Conservation (phyloP, 2,113 vertebrate genomes). For the Hassar affinis region DNA sequence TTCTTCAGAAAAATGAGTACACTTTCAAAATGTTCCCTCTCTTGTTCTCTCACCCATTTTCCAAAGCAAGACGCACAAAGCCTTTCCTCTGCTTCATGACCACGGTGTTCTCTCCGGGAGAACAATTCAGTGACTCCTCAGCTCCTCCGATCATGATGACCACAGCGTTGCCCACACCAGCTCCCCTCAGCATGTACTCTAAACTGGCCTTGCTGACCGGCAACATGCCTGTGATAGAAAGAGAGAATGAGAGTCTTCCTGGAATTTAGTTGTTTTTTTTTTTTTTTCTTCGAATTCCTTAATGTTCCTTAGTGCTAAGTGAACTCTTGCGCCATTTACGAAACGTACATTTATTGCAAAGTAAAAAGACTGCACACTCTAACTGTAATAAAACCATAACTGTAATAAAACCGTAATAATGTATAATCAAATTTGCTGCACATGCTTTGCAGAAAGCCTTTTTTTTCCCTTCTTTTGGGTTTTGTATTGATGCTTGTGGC, state of each 20-base stretch:
- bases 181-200: constrained; percentile 66
- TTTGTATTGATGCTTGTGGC: not conserved
- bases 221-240: constrained; percentile 61
- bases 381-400: not conserved
- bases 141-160: constrained; percentile 78
- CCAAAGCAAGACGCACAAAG: constrained; percentile 76
- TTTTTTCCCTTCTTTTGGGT: not conserved
- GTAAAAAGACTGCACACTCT: not conserved
- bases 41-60: constrained; percentile 72
- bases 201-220: constrained; percentile 74
- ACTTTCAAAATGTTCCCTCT: too few species aligned
- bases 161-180: constrained; percentile 73
- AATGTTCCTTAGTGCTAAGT: not conserved
- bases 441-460: not conserved
- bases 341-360: not conserved
- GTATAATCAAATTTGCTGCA: not conserved
- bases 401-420: not conserved
- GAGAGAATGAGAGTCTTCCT: not conserved
- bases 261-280: not conserved
- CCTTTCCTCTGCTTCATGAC: constrained; percentile 71
- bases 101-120: constrained; percentile 68
- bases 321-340: not conserved
- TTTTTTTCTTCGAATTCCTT: not conserved
- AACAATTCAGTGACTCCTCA: constrained; percentile 68
- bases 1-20: too few species aligned